Percentiles rank a stretch among this genome's conserved stretches.
These are phyloP conservation scores for Silvanus unidentatus DNA, from an alignment of 2,888 invertebrate species.

Conservation along the genomic window DNA sequence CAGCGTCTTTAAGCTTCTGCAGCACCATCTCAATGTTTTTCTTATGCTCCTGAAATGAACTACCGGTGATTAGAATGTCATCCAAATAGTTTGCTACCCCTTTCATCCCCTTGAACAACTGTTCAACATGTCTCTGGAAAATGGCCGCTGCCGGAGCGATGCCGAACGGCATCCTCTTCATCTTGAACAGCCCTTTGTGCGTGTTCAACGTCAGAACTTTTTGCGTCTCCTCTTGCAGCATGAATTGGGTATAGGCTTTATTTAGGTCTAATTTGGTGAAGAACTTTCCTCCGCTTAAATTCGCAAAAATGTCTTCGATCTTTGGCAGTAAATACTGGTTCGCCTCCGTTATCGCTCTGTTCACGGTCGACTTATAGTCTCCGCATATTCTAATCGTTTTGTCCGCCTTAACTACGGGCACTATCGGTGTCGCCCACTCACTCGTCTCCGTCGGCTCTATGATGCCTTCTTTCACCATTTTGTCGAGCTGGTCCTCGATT, in stretches of 20 bases:
- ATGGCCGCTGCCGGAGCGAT: constrained; percentile 29
- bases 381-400: too few species aligned
- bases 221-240: neutral
- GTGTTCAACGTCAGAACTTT: neutral
- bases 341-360: too few species aligned
- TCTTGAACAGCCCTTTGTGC: neutral
- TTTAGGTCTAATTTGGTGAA: too few species aligned
- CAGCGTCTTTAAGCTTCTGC: constrained; percentile 21
- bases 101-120: constrained; percentile 27
- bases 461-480: too few species aligned
- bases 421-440: too few species aligned
- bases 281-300: neutral
- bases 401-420: too few species aligned
- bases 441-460: too few species aligned
- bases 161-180: constrained; percentile 2
- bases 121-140: constrained; percentile 34
- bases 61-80: constrained; percentile 31
- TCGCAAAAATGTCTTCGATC: neutral
- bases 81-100: constrained; percentile 30
- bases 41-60: constrained; percentile 20
- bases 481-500: too few species aligned
- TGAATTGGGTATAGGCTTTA: constrained; percentile 1
- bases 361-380: too few species aligned
- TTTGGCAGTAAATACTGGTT: neutral
- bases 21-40: constrained; percentile 26